Conservation (phyloP, 2,888 invertebrate genomes). For the Cephus sareptanus region DNA sequence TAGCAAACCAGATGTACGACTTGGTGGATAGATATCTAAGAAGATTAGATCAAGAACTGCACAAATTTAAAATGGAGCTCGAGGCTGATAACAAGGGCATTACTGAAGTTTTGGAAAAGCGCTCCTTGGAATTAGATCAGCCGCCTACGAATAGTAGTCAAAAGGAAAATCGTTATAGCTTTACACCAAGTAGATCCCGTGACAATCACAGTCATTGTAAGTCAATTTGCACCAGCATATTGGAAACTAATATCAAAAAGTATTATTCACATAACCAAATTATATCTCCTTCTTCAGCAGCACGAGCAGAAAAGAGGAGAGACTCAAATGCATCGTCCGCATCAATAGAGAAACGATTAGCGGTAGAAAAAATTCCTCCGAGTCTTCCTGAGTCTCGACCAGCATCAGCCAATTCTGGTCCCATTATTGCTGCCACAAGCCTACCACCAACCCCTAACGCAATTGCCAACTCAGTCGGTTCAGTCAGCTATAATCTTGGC, state of each 20-base stretch:
- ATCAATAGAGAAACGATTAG: slow-evolving; percentile 68
- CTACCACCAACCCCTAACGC: slow-evolving; percentile 56
- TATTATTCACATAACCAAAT: background rate
- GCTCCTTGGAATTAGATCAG: slow-evolving; percentile 89
- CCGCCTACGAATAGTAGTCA: slow-evolving; percentile 76
- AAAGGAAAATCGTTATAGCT: slow-evolving; percentile 82
- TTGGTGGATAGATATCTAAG: slow-evolving; percentile 92
- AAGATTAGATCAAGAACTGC: slow-evolving; percentile 88
- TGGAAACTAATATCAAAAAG: background rate
- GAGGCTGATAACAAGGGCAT: slow-evolving; percentile 99
- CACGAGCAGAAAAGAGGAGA: slow-evolving; percentile 80
- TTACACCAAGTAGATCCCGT: slow-evolving; percentile 61
- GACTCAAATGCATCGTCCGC: slow-evolving; percentile 74
- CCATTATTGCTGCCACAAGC: slow-evolving; percentile 52
- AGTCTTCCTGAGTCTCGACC: slow-evolving; percentile 61
- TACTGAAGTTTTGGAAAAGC: slow-evolving; percentile 93
- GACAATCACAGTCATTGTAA: slow-evolving; percentile 64
- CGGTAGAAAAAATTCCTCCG: slow-evolving; percentile 59
- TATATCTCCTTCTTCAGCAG: slow-evolving; percentile 35
- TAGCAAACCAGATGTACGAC: slow-evolving; percentile 95
- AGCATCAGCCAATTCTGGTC: slow-evolving; percentile 60
- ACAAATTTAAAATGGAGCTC: slow-evolving; percentile 98
- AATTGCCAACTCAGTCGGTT: slow-evolving; percentile 58
- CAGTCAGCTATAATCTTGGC: slow-evolving; percentile 77
- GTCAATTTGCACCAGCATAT: slow-evolving; percentile 19